These are phyloP conservation scores for Nixonia krombeini DNA, from an alignment of 1,140 invertebrate genomes.

Conservation along the genomic window DNA sequence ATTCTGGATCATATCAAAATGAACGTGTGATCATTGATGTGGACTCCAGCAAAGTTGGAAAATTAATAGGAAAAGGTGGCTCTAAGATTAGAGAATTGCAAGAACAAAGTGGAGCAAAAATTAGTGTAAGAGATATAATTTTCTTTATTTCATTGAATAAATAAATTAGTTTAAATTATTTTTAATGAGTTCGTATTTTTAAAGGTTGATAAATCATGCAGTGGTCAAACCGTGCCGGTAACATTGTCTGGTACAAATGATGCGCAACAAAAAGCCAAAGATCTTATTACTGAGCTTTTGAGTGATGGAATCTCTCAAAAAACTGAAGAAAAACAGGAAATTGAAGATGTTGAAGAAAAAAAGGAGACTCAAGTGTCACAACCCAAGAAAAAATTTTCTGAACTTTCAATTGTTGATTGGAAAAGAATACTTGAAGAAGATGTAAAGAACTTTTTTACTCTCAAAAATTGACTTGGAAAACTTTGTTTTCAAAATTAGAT, in stretches of 20 bases:
- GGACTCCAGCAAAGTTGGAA: constrained; percentile 60
- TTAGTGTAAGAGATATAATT: constrained; percentile 68
- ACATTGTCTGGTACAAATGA: background rate
- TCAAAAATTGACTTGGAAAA: no score
- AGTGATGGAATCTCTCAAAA: no score
- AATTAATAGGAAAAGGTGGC: constrained; percentile 78
- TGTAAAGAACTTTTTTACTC: constrained; percentile 7
- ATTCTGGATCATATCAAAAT: no score
- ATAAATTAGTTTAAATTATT: background rate
- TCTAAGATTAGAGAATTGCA: constrained; percentile 82
- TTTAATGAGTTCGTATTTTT: no score
- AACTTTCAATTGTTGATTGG: no score
- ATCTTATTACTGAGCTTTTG: constrained; percentile 52
- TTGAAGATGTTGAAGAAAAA: no score
- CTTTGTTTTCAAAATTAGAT: no score
- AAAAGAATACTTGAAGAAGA: constrained; percentile 7
- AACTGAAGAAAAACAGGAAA: constrained; percentile 49
- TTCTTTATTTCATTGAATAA: constrained; percentile 5
- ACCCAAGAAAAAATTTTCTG: no score
- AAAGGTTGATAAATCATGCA: background rate
- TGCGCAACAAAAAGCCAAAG: background rate
- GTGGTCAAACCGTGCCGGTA: background rate
- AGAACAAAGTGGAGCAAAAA: constrained; percentile 74
- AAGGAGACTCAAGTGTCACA: no score
- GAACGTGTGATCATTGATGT: constrained; percentile 48